Conservation (phyloP, 2,113 vertebrate genomes). For the Cololabis saira region DNA sequence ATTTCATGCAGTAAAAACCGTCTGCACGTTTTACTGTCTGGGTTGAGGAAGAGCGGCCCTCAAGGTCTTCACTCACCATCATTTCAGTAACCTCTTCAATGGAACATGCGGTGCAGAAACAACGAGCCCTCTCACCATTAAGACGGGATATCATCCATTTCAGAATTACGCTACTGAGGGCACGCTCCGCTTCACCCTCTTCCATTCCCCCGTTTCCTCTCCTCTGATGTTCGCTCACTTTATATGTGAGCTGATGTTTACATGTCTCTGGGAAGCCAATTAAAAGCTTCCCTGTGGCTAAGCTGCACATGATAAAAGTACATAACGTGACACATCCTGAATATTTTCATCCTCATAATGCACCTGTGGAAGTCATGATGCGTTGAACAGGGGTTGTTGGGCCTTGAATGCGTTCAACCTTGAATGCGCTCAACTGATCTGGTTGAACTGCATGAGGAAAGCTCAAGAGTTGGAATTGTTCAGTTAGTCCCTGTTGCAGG, state of each 20-base stretch:
- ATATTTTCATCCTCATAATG: slow-evolving; percentile 45
- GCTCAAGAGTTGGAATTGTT: slow-evolving; percentile 3
- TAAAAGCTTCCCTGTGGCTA: slow-evolving; percentile 74
- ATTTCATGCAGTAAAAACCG: slow-evolving; percentile 9
- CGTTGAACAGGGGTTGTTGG: slow-evolving; percentile 41
- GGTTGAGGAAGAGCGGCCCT: slow-evolving; percentile 10
- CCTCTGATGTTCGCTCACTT: slow-evolving; percentile 54
- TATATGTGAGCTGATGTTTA: slow-evolving; percentile 65
- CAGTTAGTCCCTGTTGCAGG: slow-evolving; percentile 12
- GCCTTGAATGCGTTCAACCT: slow-evolving; percentile 20
- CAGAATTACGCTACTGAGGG: slow-evolving; percentile 9
- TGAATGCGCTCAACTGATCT: neutral
- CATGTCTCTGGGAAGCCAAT: slow-evolving; percentile 71
- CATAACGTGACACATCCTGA: slow-evolving; percentile 51
- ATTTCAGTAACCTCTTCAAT: slow-evolving; percentile 29
- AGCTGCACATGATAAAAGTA: slow-evolving; percentile 50
- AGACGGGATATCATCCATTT: slow-evolving; percentile 36
- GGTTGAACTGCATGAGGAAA: slow-evolving; percentile 21
- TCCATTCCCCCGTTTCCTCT: slow-evolving; percentile 23
- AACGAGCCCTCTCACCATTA: slow-evolving; percentile 13
- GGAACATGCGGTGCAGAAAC: neutral
- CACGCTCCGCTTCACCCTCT: slow-evolving; percentile 18
- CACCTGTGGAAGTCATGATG: slow-evolving; percentile 51
- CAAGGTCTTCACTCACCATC: slow-evolving; percentile 26
- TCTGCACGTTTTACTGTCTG: neutral